phyloP scores from a whole-genome alignment of 2,888 invertebrate species.

The Zaprionus obscuricornis region DNA sequence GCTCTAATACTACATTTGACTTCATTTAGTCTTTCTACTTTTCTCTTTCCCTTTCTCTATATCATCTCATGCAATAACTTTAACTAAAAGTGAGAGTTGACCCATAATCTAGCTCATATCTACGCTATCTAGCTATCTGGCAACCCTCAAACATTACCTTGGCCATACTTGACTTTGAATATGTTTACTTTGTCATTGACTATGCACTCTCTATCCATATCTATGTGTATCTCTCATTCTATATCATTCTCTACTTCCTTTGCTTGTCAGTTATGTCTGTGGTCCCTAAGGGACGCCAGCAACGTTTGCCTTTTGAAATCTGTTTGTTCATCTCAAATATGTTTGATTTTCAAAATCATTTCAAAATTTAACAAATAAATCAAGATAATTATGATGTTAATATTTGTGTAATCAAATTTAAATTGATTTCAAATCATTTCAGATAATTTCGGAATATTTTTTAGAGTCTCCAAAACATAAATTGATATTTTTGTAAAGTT shows the following conservation, averaged over 20 bases:
- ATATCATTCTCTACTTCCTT: background rate
- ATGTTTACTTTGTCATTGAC: constrained; percentile 60
- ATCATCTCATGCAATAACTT: no score
- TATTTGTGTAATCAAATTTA: constrained; percentile 1
- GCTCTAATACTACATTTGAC: no score
- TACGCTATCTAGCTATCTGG: no score
- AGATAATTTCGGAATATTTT: no score
- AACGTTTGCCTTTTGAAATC: constrained; percentile 22
- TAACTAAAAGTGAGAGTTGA: no score
- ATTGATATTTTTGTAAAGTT: no score
- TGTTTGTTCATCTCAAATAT: constrained; percentile 47
- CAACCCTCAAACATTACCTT: background rate
- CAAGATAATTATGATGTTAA: background rate
- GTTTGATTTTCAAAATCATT: constrained; percentile 33
- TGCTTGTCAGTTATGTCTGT: background rate
- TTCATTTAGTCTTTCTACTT: no score
- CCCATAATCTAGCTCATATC: no score
- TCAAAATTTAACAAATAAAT: constrained; percentile 23
- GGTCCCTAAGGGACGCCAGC: constrained; percentile 28
- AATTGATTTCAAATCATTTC: no score
- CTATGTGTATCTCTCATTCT: constrained; percentile 14
- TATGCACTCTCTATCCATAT: no score
- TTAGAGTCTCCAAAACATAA: no score
- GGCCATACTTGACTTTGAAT: constrained; percentile 67
- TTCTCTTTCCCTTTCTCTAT: no score